A percentile compares a stretch with the other conserved stretches of the same genome.
These are phyloP conservation scores for Machaerirhynchus nigripectus DNA, from an alignment of 2,113 vertebrate genomes.

Conservation along the genomic window DNA sequence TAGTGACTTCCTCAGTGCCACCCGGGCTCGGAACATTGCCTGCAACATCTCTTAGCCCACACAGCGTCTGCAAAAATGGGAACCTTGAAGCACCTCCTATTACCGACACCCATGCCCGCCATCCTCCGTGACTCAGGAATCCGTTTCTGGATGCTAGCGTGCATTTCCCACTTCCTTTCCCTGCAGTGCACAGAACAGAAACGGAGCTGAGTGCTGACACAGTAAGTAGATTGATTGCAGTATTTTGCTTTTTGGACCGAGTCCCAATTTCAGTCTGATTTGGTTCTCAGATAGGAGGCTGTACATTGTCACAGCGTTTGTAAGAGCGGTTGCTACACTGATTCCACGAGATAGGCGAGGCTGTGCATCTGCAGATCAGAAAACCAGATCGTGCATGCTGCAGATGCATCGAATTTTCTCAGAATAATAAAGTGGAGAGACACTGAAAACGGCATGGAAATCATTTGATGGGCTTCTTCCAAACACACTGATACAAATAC, in stretches of 20 bases:
- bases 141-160: not conserved
- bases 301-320: conserved; percentile 2
- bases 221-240: conserved; percentile 37
- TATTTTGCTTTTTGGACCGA: conserved; percentile 1
- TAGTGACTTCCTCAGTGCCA: not conserved
- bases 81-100: not conserved
- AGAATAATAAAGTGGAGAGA: conserved; percentile 4
- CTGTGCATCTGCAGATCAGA: conserved; percentile 35
- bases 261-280: conserved; percentile 41
- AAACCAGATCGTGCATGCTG: not conserved
- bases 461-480: not conserved
- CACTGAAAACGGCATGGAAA: not conserved
- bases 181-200: not conserved
- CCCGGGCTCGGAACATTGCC: not conserved
- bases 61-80: not conserved
- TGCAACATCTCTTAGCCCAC: not conserved
- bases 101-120: not conserved
- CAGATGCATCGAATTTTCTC: conserved; percentile 19
- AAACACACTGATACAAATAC: not conserved
- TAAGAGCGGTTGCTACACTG: conserved; percentile 37
- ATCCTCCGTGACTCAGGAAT: conserved; percentile 29
- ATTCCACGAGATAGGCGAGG: conserved; percentile 35
- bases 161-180: not conserved
- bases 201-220: conserved; percentile 29
- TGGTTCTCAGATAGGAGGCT: conserved; percentile 29